Base-by-base conservation (phyloP, 2,888 invertebrate genomes). In the Cheilosia urbana region DNA sequence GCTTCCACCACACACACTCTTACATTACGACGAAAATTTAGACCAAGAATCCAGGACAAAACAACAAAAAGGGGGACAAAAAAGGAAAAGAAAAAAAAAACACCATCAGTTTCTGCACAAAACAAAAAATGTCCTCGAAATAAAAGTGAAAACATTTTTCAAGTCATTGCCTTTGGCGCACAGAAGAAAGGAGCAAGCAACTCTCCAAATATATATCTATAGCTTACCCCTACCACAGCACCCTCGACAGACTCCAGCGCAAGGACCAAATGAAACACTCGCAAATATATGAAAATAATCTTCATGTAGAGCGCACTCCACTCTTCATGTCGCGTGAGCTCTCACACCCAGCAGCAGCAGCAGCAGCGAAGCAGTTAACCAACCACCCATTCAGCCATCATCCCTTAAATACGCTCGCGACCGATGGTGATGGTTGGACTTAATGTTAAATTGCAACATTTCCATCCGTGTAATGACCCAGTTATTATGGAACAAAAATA, bases 391-490 rank as follows among this genome's bases (percentile, higher is more conserved):
- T 55, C 57, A 40, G 45, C 65, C 72, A 40, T 17, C 58, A 40
- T 40, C 57, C 42, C 42, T 30, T 40, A 24, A 68, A 62, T 47
- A 62, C 27, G 17, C 66, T 37, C 34, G 37, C n/a, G 27, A 66
- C 27, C 58, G 17, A 51, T 57, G 62, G 27, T 68, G 51, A n/a
- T 66, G 65, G 71, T 81, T 63, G 77, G 85, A 81, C 81, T 81
- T 72, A 76, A 85, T 85, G 75, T 76, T 76, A 80, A 85, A 85
- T 81, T 77, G 81, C 85, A 81, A 76, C 85, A 81, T 85, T 85
- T 85, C 66, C 72, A 77, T 81, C 68, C 76, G 69, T 76, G 71
- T 85, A 85, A 85, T 85, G 81, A 85, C 85, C 85, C 68, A 85
- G 85, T 85, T 85, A 81, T 85, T 85, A 72, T 81, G 34, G 81